These are phyloP conservation scores for Hemitrygon akajei DNA, from an alignment of 2,797 vertebrate species.

Conservation along the genomic window DNA sequence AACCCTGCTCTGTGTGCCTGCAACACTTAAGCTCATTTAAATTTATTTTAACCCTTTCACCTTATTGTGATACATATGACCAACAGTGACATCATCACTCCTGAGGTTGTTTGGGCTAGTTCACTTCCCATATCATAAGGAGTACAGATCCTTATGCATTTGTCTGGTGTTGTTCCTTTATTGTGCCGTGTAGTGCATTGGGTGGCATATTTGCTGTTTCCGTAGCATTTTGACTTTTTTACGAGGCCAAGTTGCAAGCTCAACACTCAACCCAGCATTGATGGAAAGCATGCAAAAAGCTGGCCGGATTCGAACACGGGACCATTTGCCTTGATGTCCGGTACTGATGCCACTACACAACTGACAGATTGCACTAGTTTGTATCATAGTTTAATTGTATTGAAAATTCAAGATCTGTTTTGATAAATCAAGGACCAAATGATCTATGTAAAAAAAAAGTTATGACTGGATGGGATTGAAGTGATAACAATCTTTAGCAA, in stretches of 20 bases:
- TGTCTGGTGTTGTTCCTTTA: too few relatives aligned
- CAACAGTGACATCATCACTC: background rate
- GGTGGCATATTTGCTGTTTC: too few relatives aligned
- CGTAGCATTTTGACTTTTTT: too few relatives aligned
- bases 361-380: background rate
- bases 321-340: too few relatives aligned
- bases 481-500: background rate
- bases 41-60: background rate
- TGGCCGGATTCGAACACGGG: too few relatives aligned
- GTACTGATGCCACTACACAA: too few relatives aligned
- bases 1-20: background rate
- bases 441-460: background rate
- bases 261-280: too few relatives aligned
- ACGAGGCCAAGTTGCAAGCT: too few relatives aligned
- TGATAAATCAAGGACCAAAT: background rate
- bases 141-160: too few relatives aligned
- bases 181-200: too few relatives aligned
- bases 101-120: background rate
- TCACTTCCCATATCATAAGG: background rate
- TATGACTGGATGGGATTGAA: background rate
- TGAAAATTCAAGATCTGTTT: background rate
- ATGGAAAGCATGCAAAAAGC: too few relatives aligned
- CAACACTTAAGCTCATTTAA: background rate
- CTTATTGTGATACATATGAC: background rate
- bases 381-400: background rate